Conservation (phyloP, 1,140 invertebrate genomes). For the Caenorhabditis tropicalis region DNA sequence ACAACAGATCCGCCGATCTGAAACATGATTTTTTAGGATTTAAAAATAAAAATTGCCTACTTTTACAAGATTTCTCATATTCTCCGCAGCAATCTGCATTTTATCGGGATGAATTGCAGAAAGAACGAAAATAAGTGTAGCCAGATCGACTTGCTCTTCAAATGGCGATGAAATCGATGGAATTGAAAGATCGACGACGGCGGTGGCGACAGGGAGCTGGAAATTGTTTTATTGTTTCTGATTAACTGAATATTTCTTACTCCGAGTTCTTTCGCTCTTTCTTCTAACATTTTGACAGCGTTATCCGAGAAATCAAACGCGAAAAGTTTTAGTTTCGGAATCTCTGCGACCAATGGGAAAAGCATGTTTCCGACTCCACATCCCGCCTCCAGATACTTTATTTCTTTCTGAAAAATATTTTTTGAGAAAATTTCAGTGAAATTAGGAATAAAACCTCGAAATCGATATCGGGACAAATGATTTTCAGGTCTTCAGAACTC, state of each 20-base stretch:
- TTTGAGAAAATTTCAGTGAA: neutral
- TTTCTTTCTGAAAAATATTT: conserved; percentile 61
- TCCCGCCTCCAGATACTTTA: conserved; percentile 83
- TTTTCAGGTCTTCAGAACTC: conserved; percentile 91
- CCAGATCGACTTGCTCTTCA: conserved; percentile 76
- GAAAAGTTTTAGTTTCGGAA: conserved; percentile 77
- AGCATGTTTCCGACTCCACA: conserved; percentile 97
- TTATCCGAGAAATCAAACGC: conserved; percentile 68
- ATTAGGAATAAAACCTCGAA: conserved; percentile 45
- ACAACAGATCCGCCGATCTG: conserved; percentile 84
- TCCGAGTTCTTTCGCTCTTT: conserved; percentile 55
- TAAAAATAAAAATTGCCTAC: neutral
- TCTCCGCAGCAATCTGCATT: conserved; percentile 79
- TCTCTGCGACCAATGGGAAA: conserved; percentile 87
- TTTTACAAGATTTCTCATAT: conserved; percentile 76
- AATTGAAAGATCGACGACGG: conserved; percentile 60
- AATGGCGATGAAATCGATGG: conserved; percentile 60
- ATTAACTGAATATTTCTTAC: too few relatives aligned
- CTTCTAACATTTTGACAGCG: conserved; percentile 58
- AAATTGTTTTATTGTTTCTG: neutral
- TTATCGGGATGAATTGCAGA: conserved; percentile 83
- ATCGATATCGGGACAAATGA: conserved; percentile 76
- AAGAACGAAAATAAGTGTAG: conserved; percentile 82
- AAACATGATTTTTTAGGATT: neutral
- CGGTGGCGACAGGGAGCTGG: conserved; percentile 52